phyloP scores from a whole-genome alignment of 2,888 invertebrate species.

The Nemotelus pantherinus region DNA sequence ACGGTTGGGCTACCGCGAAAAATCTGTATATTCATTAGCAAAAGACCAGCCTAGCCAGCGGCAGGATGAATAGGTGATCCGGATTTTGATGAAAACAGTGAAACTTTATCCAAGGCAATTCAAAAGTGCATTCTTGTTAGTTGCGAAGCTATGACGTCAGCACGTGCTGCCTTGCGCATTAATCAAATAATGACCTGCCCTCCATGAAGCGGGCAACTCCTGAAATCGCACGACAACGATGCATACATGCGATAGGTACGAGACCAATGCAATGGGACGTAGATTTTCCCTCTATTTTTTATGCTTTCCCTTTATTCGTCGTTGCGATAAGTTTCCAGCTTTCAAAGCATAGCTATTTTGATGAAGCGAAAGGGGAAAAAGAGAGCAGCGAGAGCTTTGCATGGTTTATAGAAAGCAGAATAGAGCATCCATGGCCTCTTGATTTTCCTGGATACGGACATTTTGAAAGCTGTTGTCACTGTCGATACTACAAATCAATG shows the following conservation, averaged over 20 bases:
- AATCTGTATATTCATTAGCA: too few species aligned
- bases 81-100: constrained; percentile 25
- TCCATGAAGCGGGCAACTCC: background rate
- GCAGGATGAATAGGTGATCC: background rate
- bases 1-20: too few species aligned
- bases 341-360: background rate
- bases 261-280: too few species aligned
- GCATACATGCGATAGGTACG: constrained; percentile 16
- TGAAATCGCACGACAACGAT: background rate
- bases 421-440: too few species aligned
- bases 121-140: constrained; percentile 17
- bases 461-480: too few species aligned
- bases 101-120: background rate
- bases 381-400: too few species aligned
- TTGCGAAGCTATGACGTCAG: constrained; percentile 30
- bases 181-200: constrained; percentile 26
- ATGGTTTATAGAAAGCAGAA: too few species aligned
- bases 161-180: constrained; percentile 30
- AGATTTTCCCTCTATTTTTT: constrained; percentile 1
- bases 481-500: too few species aligned
- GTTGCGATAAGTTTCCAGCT: background rate
- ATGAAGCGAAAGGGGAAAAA: too few species aligned
- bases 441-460: too few species aligned
- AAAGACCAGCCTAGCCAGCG: background rate
- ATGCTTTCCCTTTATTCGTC: background rate